Conservation (phyloP, 2,888 invertebrate species). For the Dynastes hyllus region DNA sequence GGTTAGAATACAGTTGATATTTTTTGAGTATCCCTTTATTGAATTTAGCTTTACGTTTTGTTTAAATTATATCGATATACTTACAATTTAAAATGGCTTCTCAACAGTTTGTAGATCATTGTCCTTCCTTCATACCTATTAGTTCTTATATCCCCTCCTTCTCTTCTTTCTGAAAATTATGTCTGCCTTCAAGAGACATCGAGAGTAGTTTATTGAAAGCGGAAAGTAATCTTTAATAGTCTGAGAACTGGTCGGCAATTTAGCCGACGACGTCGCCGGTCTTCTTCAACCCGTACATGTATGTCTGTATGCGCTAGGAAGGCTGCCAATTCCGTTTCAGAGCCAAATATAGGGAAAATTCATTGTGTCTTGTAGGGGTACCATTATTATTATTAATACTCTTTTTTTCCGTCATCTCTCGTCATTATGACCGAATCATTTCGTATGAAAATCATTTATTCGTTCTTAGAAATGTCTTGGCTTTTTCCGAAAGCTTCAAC, state of each 20-base stretch:
- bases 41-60: no score
- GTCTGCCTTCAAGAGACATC: not conserved
- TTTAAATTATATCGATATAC: no score
- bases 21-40: no score
- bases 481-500: not conserved
- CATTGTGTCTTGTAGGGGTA: constrained; percentile 20
- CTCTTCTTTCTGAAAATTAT: not conserved
- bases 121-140: not conserved
- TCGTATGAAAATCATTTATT: not conserved
- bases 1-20: no score
- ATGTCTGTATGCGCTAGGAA: constrained; percentile 24
- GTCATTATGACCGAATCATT: constrained; percentile 10
- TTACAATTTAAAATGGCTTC: not conserved
- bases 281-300: not conserved
- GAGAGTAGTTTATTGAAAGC: constrained; percentile 29
- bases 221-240: constrained; percentile 32
- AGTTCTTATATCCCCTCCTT: not conserved
- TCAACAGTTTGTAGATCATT: not conserved
- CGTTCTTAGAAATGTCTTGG: not conserved
- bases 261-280: constrained; percentile 12
- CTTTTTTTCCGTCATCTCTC: constrained; percentile 3
- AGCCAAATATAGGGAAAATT: constrained; percentile 36
- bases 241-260: constrained; percentile 5
- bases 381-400: constrained; percentile 28
- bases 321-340: constrained; percentile 29